Conservation (phyloP, 2,113 vertebrate genomes). For the Pagrus major region DNA sequence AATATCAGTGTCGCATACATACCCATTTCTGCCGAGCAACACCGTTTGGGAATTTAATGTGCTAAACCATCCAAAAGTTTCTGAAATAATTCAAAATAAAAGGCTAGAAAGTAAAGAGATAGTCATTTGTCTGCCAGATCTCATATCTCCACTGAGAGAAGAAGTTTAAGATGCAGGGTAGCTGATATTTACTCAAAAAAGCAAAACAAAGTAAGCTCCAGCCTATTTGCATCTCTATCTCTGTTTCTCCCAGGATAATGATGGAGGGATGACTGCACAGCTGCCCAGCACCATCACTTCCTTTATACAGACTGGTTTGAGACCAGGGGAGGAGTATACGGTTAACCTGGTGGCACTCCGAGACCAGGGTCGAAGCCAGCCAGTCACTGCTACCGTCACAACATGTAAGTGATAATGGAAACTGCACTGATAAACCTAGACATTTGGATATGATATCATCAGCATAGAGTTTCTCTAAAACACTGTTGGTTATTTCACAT, state of each 20-base stretch:
- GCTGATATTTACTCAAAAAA: conserved; percentile 35
- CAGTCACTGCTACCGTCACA: conserved; percentile 89
- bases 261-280: conserved; percentile 96
- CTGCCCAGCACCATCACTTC: conserved; percentile 95
- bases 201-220: not conserved
- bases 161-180: not conserved
- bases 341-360: conserved; percentile 94
- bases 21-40: conserved; percentile 14
- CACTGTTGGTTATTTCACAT: not conserved
- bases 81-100: conserved; percentile 1
- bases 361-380: conserved; percentile 93
- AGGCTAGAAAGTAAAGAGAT: not conserved
- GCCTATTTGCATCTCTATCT: conserved; percentile 4
- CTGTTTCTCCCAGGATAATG: conserved; percentile 88
- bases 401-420: conserved; percentile 87
- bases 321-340: conserved; percentile 95
- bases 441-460: not conserved
- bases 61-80: conserved; percentile 27
- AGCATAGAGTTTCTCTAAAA: no score
- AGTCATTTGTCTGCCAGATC: conserved; percentile 3
- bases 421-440: not conserved
- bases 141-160: conserved; percentile 15
- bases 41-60: conserved; percentile 40
- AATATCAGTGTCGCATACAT: conserved; percentile 25
- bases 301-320: conserved; percentile 94